Percentiles rank a stretch among this genome's conserved stretches.
phyloP scores from a whole-genome alignment of 1,140 invertebrate species.

The Brachionus koreanus region DNA sequence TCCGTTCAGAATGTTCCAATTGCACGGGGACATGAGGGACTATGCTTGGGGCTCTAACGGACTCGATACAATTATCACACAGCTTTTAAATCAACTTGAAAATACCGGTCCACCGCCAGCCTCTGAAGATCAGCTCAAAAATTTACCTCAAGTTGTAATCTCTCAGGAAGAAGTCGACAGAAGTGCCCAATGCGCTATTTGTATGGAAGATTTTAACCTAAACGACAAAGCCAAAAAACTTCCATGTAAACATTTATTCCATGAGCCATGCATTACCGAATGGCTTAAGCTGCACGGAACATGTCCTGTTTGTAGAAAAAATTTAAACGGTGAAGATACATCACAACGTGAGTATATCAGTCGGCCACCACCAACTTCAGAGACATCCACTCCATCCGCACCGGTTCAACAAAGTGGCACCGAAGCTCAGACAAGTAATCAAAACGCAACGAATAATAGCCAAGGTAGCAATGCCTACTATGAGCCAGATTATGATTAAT shows the following conservation, averaged over 20 bases:
- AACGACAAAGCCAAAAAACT: slow-evolving; percentile 79
- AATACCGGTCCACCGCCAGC: slow-evolving; percentile 78
- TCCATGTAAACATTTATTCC: slow-evolving; percentile 86
- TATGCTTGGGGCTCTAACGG: slow-evolving; percentile 33
- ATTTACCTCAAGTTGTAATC: slow-evolving; percentile 73
- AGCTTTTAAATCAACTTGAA: slow-evolving; percentile 38
- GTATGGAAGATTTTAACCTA: slow-evolving; percentile 85
- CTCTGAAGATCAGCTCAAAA: slow-evolving; percentile 76
- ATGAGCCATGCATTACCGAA: slow-evolving; percentile 83
- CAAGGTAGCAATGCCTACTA: not conserved
- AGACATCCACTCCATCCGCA: not conserved
- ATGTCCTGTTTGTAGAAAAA: slow-evolving; percentile 86
- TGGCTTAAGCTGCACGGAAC: slow-evolving; percentile 93
- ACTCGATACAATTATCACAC: slow-evolving; percentile 31
- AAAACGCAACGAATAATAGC: not conserved
- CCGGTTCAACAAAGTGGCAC: not conserved
- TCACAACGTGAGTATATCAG: slow-evolving; percentile 37
- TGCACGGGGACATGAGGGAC: slow-evolving; percentile 39
- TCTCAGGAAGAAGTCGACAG: slow-evolving; percentile 74
- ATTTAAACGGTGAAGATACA: slow-evolving; percentile 60
- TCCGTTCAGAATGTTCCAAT: slow-evolving; percentile 30
- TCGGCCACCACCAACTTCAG: not conserved
- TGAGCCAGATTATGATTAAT: slow-evolving; percentile 19
- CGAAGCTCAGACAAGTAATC: not conserved
- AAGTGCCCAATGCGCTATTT: slow-evolving; percentile 84